Conservation (phyloP, 2,888 invertebrate species). For the Drosophila vallismaia region DNA sequence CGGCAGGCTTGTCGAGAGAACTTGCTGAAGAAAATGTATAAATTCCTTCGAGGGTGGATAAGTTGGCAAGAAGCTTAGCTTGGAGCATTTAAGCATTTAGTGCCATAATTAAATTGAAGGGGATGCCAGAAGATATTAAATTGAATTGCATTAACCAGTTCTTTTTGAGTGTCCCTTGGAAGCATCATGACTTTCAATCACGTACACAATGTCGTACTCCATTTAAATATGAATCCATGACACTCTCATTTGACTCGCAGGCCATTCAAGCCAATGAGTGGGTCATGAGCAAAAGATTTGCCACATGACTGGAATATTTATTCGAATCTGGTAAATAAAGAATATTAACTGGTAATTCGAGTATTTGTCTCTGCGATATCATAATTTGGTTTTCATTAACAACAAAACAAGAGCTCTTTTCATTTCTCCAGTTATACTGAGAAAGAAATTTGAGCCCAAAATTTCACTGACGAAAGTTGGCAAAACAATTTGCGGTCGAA, state of each 20-base stretch:
- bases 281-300: constrained; percentile 18
- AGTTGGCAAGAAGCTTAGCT: constrained; percentile 3
- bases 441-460: background rate
- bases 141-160: constrained; percentile 18
- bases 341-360: constrained; percentile 2
- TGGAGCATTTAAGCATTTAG: constrained; percentile 26
- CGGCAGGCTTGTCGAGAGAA: constrained; percentile 13
- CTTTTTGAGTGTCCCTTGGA: constrained; percentile 1
- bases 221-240: constrained; percentile 21
- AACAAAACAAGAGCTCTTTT: background rate
- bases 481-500: constrained; percentile 14
- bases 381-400: background rate
- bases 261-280: constrained; percentile 25
- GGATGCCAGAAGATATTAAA: constrained; percentile 5
- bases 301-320: constrained; percentile 30
- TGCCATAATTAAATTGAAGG: constrained; percentile 33
- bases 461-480: background rate
- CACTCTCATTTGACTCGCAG: constrained; percentile 24
- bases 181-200: constrained; percentile 16
- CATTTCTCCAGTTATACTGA: background rate
- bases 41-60: constrained; percentile 8
- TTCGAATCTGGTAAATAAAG: background rate
- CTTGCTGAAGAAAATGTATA: constrained; percentile 20
- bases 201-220: constrained; percentile 7
- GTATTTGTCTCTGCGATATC: background rate